phyloP scores from a whole-genome alignment of 1,140 invertebrate genomes.

The Cecropterus lyciades region DNA sequence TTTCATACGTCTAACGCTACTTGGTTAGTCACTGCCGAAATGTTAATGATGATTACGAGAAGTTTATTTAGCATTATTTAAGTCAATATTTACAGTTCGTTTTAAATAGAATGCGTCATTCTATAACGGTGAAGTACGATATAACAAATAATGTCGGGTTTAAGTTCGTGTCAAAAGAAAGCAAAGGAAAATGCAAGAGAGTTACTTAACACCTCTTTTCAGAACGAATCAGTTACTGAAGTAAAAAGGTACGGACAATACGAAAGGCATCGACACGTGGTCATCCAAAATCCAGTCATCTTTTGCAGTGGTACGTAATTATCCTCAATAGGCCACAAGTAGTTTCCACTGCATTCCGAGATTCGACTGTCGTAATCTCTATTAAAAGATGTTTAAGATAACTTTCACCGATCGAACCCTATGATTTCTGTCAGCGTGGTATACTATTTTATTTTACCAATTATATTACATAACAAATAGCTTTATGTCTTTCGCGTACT shows the following conservation, averaged over 20 bases:
- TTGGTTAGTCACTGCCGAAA: neutral
- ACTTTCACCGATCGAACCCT: conserved; percentile 69
- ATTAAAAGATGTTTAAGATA: conserved; percentile 36
- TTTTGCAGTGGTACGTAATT: neutral
- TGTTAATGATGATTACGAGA: neutral
- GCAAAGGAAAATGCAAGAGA: conserved; percentile 19
- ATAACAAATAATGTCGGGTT: conserved; percentile 16
- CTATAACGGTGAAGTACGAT: conserved; percentile 16
- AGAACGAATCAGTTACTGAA: neutral
- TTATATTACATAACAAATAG: conserved; percentile 75
- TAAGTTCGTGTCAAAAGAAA: conserved; percentile 10
- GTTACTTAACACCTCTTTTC: conserved; percentile 19
- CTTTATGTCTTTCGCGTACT: conserved; percentile 60
- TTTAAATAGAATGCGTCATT: conserved; percentile 11
- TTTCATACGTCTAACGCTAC: neutral
- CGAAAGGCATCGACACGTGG: neutral
- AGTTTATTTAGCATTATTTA: neutral
- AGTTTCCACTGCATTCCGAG: neutral
- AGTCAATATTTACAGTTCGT: conserved; percentile 14
- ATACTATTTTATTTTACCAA: conserved; percentile 74
- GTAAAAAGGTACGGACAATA: conserved; percentile 1
- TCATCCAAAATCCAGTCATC: neutral
- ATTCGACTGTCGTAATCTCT: conserved; percentile 11
- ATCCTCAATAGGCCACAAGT: neutral
- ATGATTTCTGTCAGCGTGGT: conserved; percentile 48